A percentile compares a stretch with the other conserved stretches of the same genome.
These are phyloP conservation scores for Indicator maculatus DNA, from an alignment of 2,113 vertebrate species.

Conservation along the genomic window DNA sequence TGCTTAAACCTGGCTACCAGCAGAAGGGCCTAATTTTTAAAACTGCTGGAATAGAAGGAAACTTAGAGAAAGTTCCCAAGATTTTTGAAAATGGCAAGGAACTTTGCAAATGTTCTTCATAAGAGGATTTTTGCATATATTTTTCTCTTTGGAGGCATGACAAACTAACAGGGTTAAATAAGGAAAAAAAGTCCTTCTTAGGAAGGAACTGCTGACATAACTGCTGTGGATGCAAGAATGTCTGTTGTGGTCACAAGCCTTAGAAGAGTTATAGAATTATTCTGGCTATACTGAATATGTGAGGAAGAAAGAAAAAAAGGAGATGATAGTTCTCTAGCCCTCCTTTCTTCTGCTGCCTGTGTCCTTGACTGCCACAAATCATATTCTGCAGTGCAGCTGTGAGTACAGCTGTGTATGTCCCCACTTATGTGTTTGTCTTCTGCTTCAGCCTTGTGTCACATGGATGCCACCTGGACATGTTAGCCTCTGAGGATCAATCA, in stretches of 20 bases:
- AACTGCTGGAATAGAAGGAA: not conserved
- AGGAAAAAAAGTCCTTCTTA: not conserved
- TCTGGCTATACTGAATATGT: not conserved
- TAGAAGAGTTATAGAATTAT: not conserved
- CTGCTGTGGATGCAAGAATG: not conserved
- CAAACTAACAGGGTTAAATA: not conserved
- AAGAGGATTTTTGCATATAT: not conserved
- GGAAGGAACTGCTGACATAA: not conserved
- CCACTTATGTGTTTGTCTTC: not conserved
- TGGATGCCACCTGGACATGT: rapidly evolving
- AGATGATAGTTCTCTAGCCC: not conserved
- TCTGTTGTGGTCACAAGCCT: not conserved
- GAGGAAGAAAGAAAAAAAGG: not conserved
- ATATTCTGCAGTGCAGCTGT: not conserved
- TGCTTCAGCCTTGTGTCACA: not conserved
- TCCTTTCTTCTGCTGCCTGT: not conserved
- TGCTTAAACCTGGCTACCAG: not conserved
- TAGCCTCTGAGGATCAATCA: not conserved
- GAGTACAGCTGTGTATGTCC: not conserved
- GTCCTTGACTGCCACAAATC: not conserved
- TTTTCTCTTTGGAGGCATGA: not conserved
- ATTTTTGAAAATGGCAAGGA: not conserved
- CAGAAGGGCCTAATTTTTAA: not conserved
- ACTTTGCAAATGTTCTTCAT: not conserved
- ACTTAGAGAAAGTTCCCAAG: not conserved